Conservation (phyloP, 2,113 vertebrate species). For the Gambusia affinis region DNA sequence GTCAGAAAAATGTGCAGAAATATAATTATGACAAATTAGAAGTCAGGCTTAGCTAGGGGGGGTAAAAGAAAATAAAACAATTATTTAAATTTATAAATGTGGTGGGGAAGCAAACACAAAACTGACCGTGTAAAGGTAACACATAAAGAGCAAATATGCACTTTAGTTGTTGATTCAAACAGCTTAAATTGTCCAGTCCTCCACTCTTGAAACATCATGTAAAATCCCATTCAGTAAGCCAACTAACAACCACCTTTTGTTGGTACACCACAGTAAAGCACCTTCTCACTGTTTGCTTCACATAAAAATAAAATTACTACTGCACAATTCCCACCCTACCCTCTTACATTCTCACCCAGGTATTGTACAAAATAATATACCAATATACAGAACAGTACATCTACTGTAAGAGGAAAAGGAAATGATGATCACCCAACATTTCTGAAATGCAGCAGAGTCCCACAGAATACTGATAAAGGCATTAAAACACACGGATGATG, state of each 20-base stretch:
- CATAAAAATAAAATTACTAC: constrained; percentile 77
- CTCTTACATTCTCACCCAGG: constrained; percentile 76
- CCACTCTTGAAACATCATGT: constrained; percentile 22
- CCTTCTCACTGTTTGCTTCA: constrained; percentile 76
- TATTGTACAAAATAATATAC: constrained; percentile 78
- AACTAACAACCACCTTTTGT: constrained; percentile 65
- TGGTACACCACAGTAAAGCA: constrained; percentile 78
- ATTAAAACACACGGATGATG: constrained; percentile 52
- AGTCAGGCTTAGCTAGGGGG: background rate
- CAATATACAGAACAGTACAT: constrained; percentile 78
- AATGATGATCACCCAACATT: constrained; percentile 43
- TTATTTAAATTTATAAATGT: background rate
- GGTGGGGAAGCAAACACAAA: constrained; percentile 7
- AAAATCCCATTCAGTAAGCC: constrained; percentile 59
- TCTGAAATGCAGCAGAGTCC: constrained; percentile 57
- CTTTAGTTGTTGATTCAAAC: constrained; percentile 23
- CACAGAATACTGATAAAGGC: constrained; percentile 64
- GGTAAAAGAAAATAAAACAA: background rate
- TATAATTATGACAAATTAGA: background rate
- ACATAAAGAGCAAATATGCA: background rate
- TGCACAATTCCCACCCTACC: constrained; percentile 63
- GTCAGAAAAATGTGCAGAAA: background rate
- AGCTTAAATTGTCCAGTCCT: constrained; percentile 10
- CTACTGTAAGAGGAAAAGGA: constrained; percentile 59
- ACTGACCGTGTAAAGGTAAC: background rate